phyloP scores from a whole-genome alignment of 2,797 vertebrate genomes.

The Sciurus vulgaris region DNA sequence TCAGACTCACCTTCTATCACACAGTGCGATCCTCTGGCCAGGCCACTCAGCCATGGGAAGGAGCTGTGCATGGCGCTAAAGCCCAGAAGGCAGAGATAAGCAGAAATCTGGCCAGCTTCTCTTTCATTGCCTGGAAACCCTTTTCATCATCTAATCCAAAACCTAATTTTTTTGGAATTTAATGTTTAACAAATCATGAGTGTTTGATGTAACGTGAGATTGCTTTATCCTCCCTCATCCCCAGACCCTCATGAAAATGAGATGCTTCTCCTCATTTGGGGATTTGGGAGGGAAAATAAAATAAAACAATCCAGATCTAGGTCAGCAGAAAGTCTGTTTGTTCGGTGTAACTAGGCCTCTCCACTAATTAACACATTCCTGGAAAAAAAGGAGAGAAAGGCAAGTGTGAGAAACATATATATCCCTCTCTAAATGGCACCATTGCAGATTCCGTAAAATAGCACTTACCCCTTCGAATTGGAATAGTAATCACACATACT shows the following conservation, averaged over 20 bases:
- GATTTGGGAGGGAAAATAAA: constrained; percentile 75
- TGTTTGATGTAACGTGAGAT: constrained; percentile 53
- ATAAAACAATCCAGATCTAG: constrained; percentile 48
- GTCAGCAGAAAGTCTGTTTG: constrained; percentile 57
- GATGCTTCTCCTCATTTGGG: constrained; percentile 31
- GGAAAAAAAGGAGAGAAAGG: neutral
- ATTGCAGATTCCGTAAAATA: constrained; percentile 37
- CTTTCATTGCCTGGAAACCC: constrained; percentile 47
- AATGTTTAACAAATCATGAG: constrained; percentile 68
- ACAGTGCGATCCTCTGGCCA: neutral
- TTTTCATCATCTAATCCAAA: constrained; percentile 56
- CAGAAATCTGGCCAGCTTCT: neutral
- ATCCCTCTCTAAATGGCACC: constrained; percentile 26
- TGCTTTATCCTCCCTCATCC: constrained; percentile 58
- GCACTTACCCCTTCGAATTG: neutral
- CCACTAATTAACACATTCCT: constrained; percentile 55
- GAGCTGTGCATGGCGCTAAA: neutral
- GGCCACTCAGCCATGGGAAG: neutral
- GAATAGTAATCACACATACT: neutral
- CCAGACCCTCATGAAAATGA: constrained; percentile 69
- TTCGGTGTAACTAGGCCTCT: constrained; percentile 64
- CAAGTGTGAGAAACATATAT: constrained; percentile 11
- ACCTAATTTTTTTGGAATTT: constrained; percentile 34
- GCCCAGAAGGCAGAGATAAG: neutral
- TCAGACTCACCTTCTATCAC: neutral